A percentile compares a stretch with the other conserved stretches of the same genome.
These are phyloP conservation scores for Ophraella communa DNA, from an alignment of 2,888 invertebrate species.

Conservation along the genomic window DNA sequence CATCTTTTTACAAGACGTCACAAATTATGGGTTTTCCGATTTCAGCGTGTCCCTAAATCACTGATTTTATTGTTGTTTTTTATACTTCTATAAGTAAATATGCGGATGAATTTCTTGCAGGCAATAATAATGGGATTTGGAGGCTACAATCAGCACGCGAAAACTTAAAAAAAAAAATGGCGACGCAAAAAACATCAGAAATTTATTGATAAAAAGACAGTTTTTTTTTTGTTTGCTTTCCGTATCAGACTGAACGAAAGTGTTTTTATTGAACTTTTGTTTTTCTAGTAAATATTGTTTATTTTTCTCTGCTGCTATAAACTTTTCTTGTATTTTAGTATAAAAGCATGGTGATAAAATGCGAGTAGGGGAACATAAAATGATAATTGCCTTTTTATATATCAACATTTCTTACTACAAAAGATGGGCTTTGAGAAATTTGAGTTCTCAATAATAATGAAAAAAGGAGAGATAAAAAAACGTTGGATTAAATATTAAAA, in stretches of 20 bases:
- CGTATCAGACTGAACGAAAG: not conserved
- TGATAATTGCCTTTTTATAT: no score
- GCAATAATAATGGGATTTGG: constrained; percentile 20
- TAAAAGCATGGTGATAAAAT: not conserved
- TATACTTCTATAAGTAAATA: constrained; percentile 20
- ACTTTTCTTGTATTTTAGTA: not conserved
- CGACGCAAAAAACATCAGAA: not conserved
- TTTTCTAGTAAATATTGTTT: not conserved
- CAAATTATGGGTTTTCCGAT: constrained; percentile 24
- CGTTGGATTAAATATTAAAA: no score
- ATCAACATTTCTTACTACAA: no score
- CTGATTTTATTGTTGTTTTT: constrained; percentile 28
- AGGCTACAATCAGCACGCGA: not conserved
- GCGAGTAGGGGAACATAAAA: not conserved
- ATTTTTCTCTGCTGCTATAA: not conserved
- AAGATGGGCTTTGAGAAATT: no score
- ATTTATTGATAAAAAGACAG: not conserved
- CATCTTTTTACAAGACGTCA: constrained; percentile 19
- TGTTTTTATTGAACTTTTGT: not conserved
- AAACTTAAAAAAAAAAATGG: no score
- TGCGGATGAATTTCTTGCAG: constrained; percentile 8
- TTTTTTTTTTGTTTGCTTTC: not conserved
- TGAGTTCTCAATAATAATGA: no score
- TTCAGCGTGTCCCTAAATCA: constrained; percentile 27
- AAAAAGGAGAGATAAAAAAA: no score